Evolutionary conservation across 64 coral and sea anemone genomes (phyloP).

Genomic region (Pocillopora damicornis): DNA sequence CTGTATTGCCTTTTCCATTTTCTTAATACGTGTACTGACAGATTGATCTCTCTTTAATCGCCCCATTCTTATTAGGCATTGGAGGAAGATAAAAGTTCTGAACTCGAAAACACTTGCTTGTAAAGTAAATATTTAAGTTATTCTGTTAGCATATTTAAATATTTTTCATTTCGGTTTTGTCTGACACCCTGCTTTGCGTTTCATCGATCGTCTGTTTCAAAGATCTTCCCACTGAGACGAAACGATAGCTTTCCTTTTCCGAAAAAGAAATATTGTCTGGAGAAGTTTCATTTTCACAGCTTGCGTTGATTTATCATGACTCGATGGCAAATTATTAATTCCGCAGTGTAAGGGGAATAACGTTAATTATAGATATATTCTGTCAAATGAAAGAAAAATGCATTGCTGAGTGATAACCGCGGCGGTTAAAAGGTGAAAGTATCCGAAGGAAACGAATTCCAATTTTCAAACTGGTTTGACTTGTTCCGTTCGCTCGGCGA

Average conservation of each 20-base stretch:
- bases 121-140: background rate
- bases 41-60: background rate
- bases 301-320: background rate
- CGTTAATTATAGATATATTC: slow-evolving; percentile 18
- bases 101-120: background rate
- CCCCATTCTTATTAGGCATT: background rate
- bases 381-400: background rate
- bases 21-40: background rate
- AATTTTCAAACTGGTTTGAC: background rate
- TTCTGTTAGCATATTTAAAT: background rate
- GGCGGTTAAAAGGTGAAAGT: slow-evolving; percentile 21
- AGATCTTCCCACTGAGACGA: too few species aligned
- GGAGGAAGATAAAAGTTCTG: background rate
- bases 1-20: background rate
- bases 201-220: too few species aligned
- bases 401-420: background rate
- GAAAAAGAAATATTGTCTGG: background rate
- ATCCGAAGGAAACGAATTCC: background rate
- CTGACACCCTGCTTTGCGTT: background rate
- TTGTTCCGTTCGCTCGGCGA: background rate
- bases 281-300: background rate
- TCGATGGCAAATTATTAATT: background rate
- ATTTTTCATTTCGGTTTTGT: background rate
- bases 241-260: background rate
- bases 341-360: background rate